Evolutionary conservation across 2,113 vertebrate genomes (phyloP).

Genomic region (Leiothrix lutea): DNA sequence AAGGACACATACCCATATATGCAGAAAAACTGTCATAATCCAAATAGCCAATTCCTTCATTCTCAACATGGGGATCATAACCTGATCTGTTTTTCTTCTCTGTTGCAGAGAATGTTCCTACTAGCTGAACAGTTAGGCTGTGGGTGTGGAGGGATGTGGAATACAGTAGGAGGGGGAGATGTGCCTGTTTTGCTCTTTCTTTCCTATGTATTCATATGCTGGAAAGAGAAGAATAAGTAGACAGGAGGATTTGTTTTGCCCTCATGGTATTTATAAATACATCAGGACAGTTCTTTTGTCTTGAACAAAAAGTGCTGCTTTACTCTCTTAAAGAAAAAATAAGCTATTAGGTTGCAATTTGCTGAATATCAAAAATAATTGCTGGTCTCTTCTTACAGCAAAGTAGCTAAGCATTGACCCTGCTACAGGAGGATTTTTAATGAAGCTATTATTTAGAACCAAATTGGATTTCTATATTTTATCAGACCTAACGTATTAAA

Average conservation of each 20-base stretch:
- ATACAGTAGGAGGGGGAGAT: not conserved
- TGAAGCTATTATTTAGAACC: not conserved
- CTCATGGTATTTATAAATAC: not conserved
- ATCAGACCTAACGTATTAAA: not conserved
- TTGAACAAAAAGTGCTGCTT: not conserved
- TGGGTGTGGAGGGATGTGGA: accelerated
- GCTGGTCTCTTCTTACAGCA: not conserved
- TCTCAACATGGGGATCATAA: accelerated
- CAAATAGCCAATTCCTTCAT: not conserved
- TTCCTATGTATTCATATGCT: not conserved
- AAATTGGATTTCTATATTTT: not conserved
- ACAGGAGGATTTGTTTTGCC: not conserved
- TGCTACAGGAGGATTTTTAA: not conserved
- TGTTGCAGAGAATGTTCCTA: not conserved
- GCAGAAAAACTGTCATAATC: not conserved
- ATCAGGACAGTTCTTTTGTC: not conserved
- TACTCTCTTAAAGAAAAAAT: not conserved
- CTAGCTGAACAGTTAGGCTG: not conserved
- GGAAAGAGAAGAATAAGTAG: not conserved
- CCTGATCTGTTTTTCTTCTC: not conserved
- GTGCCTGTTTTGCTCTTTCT: not conserved
- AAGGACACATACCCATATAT: not conserved
- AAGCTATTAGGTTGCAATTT: not conserved
- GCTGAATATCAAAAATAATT: not conserved
- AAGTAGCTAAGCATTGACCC: not conserved